Evolutionary conservation across 2,797 vertebrate genomes (phyloP).

Genomic region (Stomatorhinus walkeri): DNA sequence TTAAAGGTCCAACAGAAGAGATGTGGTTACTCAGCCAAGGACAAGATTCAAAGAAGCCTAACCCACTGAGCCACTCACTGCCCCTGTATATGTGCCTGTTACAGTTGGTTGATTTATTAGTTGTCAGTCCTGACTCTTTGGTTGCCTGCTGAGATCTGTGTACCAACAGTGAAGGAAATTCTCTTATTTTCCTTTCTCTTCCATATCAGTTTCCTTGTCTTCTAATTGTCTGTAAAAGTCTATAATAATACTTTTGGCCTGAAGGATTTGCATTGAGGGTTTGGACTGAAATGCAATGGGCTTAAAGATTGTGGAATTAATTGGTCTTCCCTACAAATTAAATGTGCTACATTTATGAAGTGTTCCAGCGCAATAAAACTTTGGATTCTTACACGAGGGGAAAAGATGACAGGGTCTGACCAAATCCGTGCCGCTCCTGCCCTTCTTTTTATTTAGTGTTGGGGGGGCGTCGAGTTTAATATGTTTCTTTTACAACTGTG

Average conservation of each 20-base stretch:
- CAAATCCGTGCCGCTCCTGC: background rate
- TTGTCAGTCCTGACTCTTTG: background rate
- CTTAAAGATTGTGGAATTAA: conserved; percentile 49
- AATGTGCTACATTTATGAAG: conserved; percentile 55
- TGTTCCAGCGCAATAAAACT: conserved; percentile 61
- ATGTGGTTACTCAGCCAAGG: background rate
- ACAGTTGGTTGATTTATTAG: background rate
- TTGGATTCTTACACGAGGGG: conserved; percentile 44
- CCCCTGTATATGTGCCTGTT: background rate
- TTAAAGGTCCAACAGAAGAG: background rate
- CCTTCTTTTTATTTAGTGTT: background rate
- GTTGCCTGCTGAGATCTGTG: background rate
- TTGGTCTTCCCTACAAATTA: conserved; percentile 59
- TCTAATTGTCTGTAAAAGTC: background rate
- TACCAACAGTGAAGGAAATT: background rate
- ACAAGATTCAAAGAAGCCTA: background rate
- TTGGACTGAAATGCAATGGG: background rate
- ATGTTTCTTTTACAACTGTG: background rate
- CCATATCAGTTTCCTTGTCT: background rate
- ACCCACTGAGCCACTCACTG: background rate
- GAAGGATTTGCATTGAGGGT: background rate
- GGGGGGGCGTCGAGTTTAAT: background rate
- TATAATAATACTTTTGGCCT: background rate
- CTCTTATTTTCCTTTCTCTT: background rate
- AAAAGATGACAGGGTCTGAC: background rate